phyloP scores from a whole-genome alignment of 2,797 vertebrate species.

The Momotus momota region DNA sequence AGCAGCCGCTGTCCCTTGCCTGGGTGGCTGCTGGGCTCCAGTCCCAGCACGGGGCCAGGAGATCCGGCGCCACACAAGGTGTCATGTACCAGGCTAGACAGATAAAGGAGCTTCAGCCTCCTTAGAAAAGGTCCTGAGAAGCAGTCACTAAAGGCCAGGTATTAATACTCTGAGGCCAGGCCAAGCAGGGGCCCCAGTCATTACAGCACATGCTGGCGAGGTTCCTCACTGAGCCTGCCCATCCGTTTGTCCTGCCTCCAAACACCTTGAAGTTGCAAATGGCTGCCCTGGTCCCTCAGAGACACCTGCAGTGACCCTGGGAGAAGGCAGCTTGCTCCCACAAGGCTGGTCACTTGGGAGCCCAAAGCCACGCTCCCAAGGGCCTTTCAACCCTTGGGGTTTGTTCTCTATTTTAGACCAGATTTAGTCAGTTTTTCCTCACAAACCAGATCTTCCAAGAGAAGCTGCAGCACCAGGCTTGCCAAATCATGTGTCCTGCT shows the following conservation, averaged over 20 bases:
- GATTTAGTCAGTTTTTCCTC: neutral
- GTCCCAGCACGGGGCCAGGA: neutral
- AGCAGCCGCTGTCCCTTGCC: neutral
- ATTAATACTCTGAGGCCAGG: neutral
- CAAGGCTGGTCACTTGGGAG: neutral
- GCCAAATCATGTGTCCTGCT: neutral
- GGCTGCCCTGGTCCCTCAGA: neutral
- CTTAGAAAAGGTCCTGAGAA: neutral
- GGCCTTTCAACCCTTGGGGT: neutral
- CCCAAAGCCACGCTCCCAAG: neutral
- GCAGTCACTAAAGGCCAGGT: neutral
- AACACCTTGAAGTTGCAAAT: neutral
- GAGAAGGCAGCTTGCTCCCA: neutral
- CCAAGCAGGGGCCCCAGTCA: neutral
- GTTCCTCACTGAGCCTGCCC: neutral
- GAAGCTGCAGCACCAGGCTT: neutral
- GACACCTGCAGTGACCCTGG: fast-evolving
- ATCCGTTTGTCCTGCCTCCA: neutral
- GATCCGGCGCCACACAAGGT: fast-evolving
- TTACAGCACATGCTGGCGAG: neutral
- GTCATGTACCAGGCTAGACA: fast-evolving
- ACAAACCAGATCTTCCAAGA: neutral
- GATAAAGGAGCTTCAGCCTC: neutral
- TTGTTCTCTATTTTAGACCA: neutral
- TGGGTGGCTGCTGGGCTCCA: neutral